Evolutionary conservation across 2,113 vertebrate species (phyloP).

Genomic region (Apteryx owenii): DNA sequence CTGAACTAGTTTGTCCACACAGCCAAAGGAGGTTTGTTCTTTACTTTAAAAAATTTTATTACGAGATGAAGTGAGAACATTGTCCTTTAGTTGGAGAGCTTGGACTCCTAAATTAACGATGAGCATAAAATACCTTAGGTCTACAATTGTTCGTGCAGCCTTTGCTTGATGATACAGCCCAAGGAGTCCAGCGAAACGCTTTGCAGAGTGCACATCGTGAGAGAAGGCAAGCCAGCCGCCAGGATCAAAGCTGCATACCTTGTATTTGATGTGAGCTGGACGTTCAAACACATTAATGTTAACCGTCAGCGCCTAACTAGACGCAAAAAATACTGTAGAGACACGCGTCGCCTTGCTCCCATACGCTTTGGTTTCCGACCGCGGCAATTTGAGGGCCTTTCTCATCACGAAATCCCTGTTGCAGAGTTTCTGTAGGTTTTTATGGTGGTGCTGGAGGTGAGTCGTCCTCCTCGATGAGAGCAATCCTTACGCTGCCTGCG

Average conservation of each 20-base stretch:
- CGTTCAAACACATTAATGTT: background rate
- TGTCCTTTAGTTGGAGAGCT: background rate
- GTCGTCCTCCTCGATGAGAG: accelerated
- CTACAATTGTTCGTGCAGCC: background rate
- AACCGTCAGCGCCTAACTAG: background rate
- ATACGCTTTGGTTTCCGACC: accelerated
- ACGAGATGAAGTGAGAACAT: background rate
- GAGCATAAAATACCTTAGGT: background rate
- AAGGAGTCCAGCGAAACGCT: background rate
- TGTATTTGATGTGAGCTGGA: background rate
- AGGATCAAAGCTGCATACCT: accelerated
- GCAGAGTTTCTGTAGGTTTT: background rate
- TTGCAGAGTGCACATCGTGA: too few species aligned
- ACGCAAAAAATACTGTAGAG: background rate
- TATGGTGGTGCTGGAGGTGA: background rate
- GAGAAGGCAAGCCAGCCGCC: background rate
- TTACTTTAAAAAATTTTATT: background rate
- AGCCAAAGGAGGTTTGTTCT: background rate
- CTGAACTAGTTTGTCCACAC: background rate
- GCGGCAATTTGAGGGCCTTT: background rate
- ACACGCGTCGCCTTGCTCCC: background rate
- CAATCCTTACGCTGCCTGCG: background rate
- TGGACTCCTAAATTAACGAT: background rate
- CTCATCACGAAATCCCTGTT: background rate
- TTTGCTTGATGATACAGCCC: background rate